phyloP scores from a whole-genome alignment of 2,888 invertebrate species.

The Ornithoptera priamus region DNA sequence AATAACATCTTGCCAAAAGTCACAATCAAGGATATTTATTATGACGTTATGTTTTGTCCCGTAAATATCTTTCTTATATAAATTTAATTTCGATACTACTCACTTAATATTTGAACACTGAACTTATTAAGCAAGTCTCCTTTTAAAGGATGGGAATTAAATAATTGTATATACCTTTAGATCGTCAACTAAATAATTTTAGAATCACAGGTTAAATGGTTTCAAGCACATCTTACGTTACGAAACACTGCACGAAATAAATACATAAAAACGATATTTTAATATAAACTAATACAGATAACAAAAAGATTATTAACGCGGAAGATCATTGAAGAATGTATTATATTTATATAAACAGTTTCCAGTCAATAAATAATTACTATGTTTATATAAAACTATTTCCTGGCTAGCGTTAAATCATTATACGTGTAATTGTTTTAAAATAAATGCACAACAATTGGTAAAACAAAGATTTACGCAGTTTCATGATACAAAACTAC shows the following conservation, averaged over 20 bases:
- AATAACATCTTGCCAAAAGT: too few species aligned
- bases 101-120: too few species aligned
- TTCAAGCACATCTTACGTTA: background rate
- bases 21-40: too few species aligned
- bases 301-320: conserved; percentile 21
- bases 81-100: too few species aligned
- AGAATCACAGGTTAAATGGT: background rate
- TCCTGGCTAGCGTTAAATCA: conserved; percentile 11
- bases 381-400: conserved; percentile 19
- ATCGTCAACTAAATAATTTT: background rate
- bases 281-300: background rate
- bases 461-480: background rate
- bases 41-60: too few species aligned
- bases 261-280: background rate
- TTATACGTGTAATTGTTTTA: background rate
- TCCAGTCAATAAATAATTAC: conserved; percentile 13
- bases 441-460: background rate
- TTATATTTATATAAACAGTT: conserved; percentile 25
- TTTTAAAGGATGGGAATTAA: too few species aligned
- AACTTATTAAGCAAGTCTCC: too few species aligned
- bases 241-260: conserved; percentile 4
- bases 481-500: background rate
- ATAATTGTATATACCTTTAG: too few species aligned
- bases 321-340: conserved; percentile 25
- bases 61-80: too few species aligned